Evolutionary conservation across 2,888 invertebrate genomes (phyloP), one percentile per base, ranked within the genome.

Genomic region (Tridacna gigas): DNA sequence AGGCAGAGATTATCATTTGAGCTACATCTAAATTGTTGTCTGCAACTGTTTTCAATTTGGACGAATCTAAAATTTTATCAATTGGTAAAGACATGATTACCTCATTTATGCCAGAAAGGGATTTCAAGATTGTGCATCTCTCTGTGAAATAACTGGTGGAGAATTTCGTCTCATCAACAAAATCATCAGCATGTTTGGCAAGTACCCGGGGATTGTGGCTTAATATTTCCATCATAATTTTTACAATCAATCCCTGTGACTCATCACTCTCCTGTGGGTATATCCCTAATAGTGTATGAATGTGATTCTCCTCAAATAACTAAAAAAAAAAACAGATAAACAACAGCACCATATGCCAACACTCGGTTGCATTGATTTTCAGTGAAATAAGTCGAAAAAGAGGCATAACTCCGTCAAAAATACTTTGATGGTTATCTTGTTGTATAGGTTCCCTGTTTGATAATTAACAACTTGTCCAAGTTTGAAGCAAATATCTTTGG

Each of bases 261-360:
- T 12, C 11, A 2, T 77, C 47, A 47, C 47, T 80, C 67, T 83
- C 86, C 0, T 66, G 37, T n/a, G 74, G 71, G 56, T 86, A 86
- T 37, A 80, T 80, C 13, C 74, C 77, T 15, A 86, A 66, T 47
- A 86, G 76, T 15, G 74, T 69, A 25, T 73, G 74, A 51, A 83
- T 74, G 47, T 83, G 80, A 48, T 56, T 69, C 0, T 69, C 48
- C 20, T 51, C 7, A 65, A 79, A 83, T 25, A 86, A 22, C 86
- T 86, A 79, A 56, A 84, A 77, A 45, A 18, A 48, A 2, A 28
- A 37, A 67, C 11, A 67, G 67, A 67, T 28, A 37, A 37, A 37
- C 37, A 37, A 37, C 7, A 4, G n/a, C n/a, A n/a, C n/a, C n/a
- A n/a, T n/a, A n/a, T n/a, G n/a, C n/a, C n/a, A n/a, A n/a, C n/a